A percentile compares a stretch with the other conserved stretches of the same genome.
phyloP scores from a whole-genome alignment of 2,113 vertebrate species.

The Puntigrus tetrazona region DNA sequence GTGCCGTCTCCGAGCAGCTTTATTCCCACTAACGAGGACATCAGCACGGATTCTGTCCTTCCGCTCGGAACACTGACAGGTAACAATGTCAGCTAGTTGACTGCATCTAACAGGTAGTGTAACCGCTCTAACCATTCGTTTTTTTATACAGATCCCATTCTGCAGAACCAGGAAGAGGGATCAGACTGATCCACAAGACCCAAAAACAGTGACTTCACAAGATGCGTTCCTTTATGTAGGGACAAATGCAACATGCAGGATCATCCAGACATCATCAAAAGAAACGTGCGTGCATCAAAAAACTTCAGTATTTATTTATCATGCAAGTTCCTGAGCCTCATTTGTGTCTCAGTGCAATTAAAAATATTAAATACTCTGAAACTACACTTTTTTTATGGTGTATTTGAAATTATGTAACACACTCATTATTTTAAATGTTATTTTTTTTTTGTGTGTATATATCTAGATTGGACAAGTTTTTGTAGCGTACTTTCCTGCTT shows the following conservation, averaged over 20 bases:
- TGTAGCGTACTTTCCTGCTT: slow-evolving; percentile 5
- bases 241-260: not conserved
- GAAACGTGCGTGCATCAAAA: not conserved
- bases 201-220: not conserved
- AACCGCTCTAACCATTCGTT: not conserved
- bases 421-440: slow-evolving; percentile 15
- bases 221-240: not conserved
- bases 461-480: slow-evolving; percentile 21
- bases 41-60: slow-evolving; percentile 80
- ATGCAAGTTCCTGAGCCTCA: slow-evolving; percentile 16
- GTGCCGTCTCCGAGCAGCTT: slow-evolving; percentile 90
- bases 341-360: not conserved
- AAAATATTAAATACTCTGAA: slow-evolving; percentile 18
- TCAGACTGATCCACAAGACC: slow-evolving; percentile 36
- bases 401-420: not conserved
- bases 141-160: slow-evolving; percentile 49
- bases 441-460: slow-evolving; percentile 26
- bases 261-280: not conserved
- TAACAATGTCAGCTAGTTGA: not conserved
- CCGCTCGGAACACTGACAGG: slow-evolving; percentile 69
- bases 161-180: slow-evolving; percentile 57
- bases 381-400: not conserved
- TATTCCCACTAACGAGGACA: slow-evolving; percentile 86
- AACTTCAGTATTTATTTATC: slow-evolving; percentile 21
- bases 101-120: not conserved